Evolutionary conservation across 2,888 invertebrate genomes (phyloP), one percentile per base, ranked within the genome.

Genomic region (Phyto melanocephala): DNA sequence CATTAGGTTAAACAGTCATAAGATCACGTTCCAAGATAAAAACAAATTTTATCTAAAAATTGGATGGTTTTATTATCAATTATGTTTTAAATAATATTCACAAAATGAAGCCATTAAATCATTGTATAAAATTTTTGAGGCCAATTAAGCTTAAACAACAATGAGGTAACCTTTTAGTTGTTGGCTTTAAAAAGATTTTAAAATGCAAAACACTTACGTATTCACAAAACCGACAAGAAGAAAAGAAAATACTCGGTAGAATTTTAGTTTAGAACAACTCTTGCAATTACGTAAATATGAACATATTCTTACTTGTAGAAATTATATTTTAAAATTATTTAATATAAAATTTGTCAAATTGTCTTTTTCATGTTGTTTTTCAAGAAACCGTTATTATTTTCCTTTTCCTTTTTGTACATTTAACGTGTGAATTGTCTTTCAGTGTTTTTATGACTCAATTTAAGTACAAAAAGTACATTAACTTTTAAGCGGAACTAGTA

Each of bases 401-500:
- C n/a, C n/a, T n/a, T n/a, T n/a, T n/a, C n/a, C n/a, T n/a, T 68
- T 42, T 20, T 11, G 13, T 62, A n/a, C n/a, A 10, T 70, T 65
- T 24, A 65, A 70, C 50, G 74, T 82, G 81, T 78, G 81, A 82
- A 75, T 65, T 75, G 20, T 60, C 2, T 40, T 52, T 63, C 28
- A 37, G 54, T 17, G 13, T 33, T 15, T 65, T 75, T 33, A 62
- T 75, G 67, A 17, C 65, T 37, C 35, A 52, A 62, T 67, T 63
- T 28, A 63, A 62, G 35, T 13, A 56, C 50, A 60, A n/a, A 33
- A 54, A 65, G 33, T 45, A 62, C 20, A 63, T 67, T 22, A 50
- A 62, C n/a, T 40, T 56, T 81, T 77, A 77, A 77, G 74, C 74
- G 74, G 78, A 78, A 81, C 81, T 78, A 60, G 63, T 58, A 37